Evolutionary conservation across 1,140 invertebrate species (phyloP), one percentile per base, ranked within the genome.

Genomic region (Cydia amplana): DNA sequence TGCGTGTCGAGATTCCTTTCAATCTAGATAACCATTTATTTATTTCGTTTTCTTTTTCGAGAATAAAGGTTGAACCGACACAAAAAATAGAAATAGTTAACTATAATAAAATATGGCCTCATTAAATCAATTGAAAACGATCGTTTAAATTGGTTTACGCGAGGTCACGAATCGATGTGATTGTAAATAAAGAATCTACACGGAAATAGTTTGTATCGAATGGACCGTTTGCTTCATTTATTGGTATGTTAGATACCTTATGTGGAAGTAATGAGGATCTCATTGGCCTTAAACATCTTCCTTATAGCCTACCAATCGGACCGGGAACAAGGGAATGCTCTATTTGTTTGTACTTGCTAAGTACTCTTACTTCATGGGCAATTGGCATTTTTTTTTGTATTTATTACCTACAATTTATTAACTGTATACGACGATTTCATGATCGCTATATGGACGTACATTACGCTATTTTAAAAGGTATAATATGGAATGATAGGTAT

Each of bases 151-250:
- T 51, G n/a, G 4, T 46, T 16, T 63, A 32, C 28, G 73, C 63
- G 74, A 67, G 80, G 77, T 78, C 78, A 60, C 60, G 73, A 65
- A 36, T n/a, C 49, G 16, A 72, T 55, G 46, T 72, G 60, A 63
- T 72, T 23, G 32, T 40, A 67, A 28, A 75, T 67, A 64, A 65
- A 64, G 63, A 75, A 46, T 60, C 55, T 23, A 60, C 16, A 16
- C 32, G 65, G 65, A 70, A 70, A 67, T 67, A 6, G 16, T 51
- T 49, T 70, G 55, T 46, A 43, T 74, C 77, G 74, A 76, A 78
- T 64, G 78, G 74, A 78, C 77, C 78, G 79, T 79, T 80, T 80
- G 75, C 78, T 51, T 75, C 28, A 76, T 79, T 76, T 73, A 78
- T 78, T 82, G 65, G 65, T 36, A 23, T 70, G 32, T 4, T 20